Evolutionary conservation across 2,888 invertebrate genomes (phyloP).

Genomic region (Tetranychus piercei): DNA sequence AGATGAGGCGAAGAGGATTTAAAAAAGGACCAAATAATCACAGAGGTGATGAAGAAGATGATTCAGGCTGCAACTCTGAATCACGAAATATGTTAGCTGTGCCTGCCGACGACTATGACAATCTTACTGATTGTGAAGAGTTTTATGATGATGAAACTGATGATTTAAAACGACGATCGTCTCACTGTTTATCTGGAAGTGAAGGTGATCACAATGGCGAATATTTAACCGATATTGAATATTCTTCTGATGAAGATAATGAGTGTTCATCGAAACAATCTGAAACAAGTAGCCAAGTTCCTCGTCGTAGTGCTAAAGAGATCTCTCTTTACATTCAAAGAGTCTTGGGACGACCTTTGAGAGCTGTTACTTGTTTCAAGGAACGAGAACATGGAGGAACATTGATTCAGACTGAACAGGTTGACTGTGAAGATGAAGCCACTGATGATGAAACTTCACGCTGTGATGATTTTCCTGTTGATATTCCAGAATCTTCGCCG

Average conservation of each 20-base stretch:
- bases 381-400: background rate
- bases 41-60: background rate
- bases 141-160: slow-evolving; percentile 1
- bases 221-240: background rate
- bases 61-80: background rate
- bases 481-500: background rate
- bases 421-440: background rate
- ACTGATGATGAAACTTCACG: background rate
- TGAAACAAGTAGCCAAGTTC: background rate
- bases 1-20: background rate
- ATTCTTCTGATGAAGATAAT: background rate
- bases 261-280: background rate
- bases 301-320: background rate
- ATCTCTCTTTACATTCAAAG: background rate
- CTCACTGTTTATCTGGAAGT: background rate
- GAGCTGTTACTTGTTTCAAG: background rate
- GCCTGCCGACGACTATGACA: background rate
- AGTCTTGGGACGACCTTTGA: slow-evolving; percentile 3
- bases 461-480: background rate
- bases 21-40: background rate
- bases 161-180: background rate
- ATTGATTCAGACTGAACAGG: background rate
- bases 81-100: background rate
- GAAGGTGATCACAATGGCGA: background rate
- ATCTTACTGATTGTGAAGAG: slow-evolving; percentile 7